Evolutionary conservation across 2,888 invertebrate species (phyloP), one percentile per base, ranked within the genome.

Genomic region (Spodoptera picta): DNA sequence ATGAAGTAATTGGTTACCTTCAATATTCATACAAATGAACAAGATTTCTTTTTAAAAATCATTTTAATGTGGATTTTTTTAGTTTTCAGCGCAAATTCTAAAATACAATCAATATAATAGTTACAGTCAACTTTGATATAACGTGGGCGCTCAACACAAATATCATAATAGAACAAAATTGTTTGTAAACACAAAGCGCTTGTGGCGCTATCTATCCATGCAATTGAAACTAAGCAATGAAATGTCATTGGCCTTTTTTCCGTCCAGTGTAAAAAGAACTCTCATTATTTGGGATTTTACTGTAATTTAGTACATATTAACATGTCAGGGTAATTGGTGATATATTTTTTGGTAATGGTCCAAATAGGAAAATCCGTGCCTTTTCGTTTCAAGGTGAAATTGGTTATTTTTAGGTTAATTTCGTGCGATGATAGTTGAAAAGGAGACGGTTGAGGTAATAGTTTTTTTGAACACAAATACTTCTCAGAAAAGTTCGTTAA

Each of bases 181-280:
- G 74, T 82, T 77, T 62, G 77, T 79, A 82, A 83, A 82, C 79
- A 80, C 11, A 73, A 68, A 69, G 31, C 0, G 5, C 69, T 57
- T 62, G 76, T 79, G 79, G 81, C 77, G 75, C 75, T 80, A 78
- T 78, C 82, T 83, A 23, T 76, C 67, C 36, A 36, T 9, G 36
- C 36, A 0, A 51, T 57, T 27, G 56, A 48, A 75, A 69, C 60
- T 44, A 1, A 10, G 4, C 46, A 59, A 47, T 54, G 9, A 55
- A 36, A 60, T 76, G 77, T 80, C 76, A 77, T 80, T 77, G 83
- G 66, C 80, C 80, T 75, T 51, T 44, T 52, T 66, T 0, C 0
- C 11, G 60, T 63, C 75, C 79, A 75, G 54, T n/a, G 0, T 67
- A 46, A 5, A 31, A 41, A 64, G 76, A 72, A 67, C 46, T 19